Evolutionary conservation across 1,140 invertebrate species (phyloP).

Genomic region (Helicoverpa armigera): DNA sequence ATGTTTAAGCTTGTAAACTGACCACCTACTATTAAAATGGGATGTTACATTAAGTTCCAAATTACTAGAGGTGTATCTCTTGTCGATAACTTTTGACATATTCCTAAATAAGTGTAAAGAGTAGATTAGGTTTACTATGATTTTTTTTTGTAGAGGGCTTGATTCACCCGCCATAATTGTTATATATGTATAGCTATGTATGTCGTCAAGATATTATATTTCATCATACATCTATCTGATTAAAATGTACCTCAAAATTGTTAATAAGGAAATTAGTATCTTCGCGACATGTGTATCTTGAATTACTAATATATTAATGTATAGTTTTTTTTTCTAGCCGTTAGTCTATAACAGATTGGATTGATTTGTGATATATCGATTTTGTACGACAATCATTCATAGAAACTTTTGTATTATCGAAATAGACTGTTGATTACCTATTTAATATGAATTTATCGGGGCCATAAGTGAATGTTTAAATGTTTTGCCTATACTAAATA

Average conservation of each 20-base stretch:
- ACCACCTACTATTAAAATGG: slow-evolving; percentile 9
- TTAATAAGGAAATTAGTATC: slow-evolving; percentile 11
- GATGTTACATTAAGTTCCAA: slow-evolving; percentile 33
- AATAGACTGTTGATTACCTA: slow-evolving; percentile 43
- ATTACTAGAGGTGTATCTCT: slow-evolving; percentile 64
- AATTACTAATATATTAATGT: slow-evolving; percentile 72
- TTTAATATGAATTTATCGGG: slow-evolving; percentile 42
- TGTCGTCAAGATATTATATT: slow-evolving; percentile 41
- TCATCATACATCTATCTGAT: neutral
- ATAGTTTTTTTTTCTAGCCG: slow-evolving; percentile 63
- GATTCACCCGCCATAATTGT: slow-evolving; percentile 50
- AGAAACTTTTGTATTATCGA: slow-evolving; percentile 48
- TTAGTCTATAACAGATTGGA: slow-evolving; percentile 69
- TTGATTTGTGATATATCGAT: slow-evolving; percentile 70
- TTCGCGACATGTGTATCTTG: slow-evolving; percentile 60
- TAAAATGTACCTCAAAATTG: slow-evolving; percentile 28
- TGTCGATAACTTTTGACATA: slow-evolving; percentile 72
- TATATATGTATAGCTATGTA: slow-evolving; percentile 47
- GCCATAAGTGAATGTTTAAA: slow-evolving; percentile 42
- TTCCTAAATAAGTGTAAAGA: slow-evolving; percentile 81
- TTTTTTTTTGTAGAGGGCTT: slow-evolving; percentile 50
- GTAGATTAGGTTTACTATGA: slow-evolving; percentile 66
- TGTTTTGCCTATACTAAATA: slow-evolving; percentile 25
- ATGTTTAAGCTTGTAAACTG: neutral
- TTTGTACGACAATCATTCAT: slow-evolving; percentile 64